Evolutionary conservation across 2,888 invertebrate species (phyloP).

Genomic region (Sericinus montela): DNA sequence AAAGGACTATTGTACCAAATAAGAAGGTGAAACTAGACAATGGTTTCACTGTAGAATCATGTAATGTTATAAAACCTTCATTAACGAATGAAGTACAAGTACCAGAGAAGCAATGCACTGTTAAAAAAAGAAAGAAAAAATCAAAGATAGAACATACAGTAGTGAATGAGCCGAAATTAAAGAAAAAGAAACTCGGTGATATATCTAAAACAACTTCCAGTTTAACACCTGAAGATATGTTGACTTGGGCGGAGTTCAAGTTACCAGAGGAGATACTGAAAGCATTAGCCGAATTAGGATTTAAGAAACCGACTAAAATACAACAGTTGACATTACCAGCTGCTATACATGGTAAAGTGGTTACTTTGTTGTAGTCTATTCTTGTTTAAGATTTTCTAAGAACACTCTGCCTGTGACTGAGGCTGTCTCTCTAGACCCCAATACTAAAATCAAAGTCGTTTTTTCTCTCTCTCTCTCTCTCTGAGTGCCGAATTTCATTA

Average conservation of each 20-base stretch:
- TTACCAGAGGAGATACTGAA: constrained; percentile 85
- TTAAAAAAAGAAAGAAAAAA: constrained; percentile 19
- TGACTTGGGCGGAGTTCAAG: constrained; percentile 83
- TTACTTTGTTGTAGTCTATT: too few species aligned
- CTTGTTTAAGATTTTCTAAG: too few species aligned
- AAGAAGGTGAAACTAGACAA: constrained; percentile 52
- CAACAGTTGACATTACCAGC: constrained; percentile 89
- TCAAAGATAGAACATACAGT: constrained; percentile 17
- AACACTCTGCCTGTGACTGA: too few species aligned
- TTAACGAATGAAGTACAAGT: constrained; percentile 36
- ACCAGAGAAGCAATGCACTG: constrained; percentile 18
- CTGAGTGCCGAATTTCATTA: too few species aligned
- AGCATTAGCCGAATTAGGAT: constrained; percentile 87
- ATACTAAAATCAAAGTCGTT: too few species aligned
- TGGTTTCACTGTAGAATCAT: constrained; percentile 61
- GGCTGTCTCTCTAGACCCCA: too few species aligned
- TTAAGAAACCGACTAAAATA: constrained; percentile 92
- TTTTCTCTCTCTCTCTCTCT: too few species aligned
- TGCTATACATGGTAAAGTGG: constrained; percentile 86
- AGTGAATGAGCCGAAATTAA: constrained; percentile 23
- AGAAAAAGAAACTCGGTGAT: constrained; percentile 53
- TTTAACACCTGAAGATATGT: constrained; percentile 65
- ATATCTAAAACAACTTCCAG: constrained; percentile 31
- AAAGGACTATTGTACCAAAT: constrained; percentile 32
- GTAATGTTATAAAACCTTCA: constrained; percentile 41